Conservation (phyloP, 1,140 invertebrate species). For the Drosophila kepulauana region DNA sequence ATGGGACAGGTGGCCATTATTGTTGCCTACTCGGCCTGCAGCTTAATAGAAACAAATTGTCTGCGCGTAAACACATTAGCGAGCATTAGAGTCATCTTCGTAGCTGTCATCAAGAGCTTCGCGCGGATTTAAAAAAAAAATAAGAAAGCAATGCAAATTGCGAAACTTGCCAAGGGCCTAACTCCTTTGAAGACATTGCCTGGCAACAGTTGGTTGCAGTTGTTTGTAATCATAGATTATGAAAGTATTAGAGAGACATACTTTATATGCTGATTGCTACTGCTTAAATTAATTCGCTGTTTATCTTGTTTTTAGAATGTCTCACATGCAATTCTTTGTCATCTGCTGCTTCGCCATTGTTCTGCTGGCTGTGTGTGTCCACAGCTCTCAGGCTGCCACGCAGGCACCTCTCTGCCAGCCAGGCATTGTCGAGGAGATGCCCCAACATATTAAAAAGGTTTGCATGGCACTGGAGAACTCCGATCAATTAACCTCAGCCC, state of each 20-base stretch:
- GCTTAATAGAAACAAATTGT: conserved; percentile 76
- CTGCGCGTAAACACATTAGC: conserved; percentile 63
- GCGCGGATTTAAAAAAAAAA: conserved; percentile 30
- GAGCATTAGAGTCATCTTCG: conserved; percentile 45
- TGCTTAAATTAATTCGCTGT: background rate
- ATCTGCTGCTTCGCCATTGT: conserved; percentile 62
- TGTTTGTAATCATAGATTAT: background rate
- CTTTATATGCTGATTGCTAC: background rate
- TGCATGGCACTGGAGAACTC: conserved; percentile 83
- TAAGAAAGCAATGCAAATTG: conserved; percentile 6
- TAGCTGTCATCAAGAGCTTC: conserved; percentile 17
- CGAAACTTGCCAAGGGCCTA: background rate
- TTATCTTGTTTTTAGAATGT: conserved; percentile 63
- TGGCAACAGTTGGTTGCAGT: background rate
- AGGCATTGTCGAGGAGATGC: conserved; percentile 82
- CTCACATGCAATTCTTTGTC: conserved; percentile 64
- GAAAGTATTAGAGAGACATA: background rate
- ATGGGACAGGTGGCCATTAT: conserved; percentile 20
- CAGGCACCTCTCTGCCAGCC: conserved; percentile 72
- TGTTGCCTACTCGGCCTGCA: conserved; percentile 24
- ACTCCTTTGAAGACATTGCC: background rate
- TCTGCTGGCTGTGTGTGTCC: conserved; percentile 50
- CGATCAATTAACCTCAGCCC: conserved; percentile 74
- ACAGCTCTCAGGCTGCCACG: conserved; percentile 43
- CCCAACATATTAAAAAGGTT: conserved; percentile 79